Evolutionary conservation across 1,140 invertebrate genomes (phyloP).

Genomic region (Odontomachus brunneus): DNA sequence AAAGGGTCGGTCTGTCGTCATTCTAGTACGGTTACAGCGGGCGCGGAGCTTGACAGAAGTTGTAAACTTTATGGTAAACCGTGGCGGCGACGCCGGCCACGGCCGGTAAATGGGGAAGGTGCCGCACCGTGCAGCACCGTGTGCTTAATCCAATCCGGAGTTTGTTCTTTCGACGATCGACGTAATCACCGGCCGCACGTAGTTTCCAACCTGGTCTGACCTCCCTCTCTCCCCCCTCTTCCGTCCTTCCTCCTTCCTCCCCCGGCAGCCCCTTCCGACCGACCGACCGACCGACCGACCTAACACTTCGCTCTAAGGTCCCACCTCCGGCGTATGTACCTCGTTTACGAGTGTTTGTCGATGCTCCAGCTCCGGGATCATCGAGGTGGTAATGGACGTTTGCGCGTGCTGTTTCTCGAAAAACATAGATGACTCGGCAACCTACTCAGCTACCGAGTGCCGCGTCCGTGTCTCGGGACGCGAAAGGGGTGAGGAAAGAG

Average conservation of each 20-base stretch:
- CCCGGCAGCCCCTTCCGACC: slow-evolving; percentile 27
- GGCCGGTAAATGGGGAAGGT: slow-evolving; percentile 78
- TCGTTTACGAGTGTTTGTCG: slow-evolving; percentile 73
- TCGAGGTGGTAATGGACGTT: slow-evolving; percentile 55
- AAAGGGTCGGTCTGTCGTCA: slow-evolving; percentile 76
- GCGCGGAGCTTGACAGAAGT: slow-evolving; percentile 77
- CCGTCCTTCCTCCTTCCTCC: not conserved
- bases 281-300: slow-evolving; percentile 53
- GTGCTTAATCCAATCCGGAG: slow-evolving; percentile 82
- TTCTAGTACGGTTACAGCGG: slow-evolving; percentile 74
- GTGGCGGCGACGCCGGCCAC: slow-evolving; percentile 75
- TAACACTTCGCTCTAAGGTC: slow-evolving; percentile 74
- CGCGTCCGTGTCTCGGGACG: not conserved
- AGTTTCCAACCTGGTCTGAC: slow-evolving; percentile 75
- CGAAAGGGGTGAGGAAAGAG: not conserved
- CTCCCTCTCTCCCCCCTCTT: slow-evolving; percentile 34
- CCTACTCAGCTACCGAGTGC: not conserved
- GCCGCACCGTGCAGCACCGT: slow-evolving; percentile 66
- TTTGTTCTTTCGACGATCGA: slow-evolving; percentile 83
- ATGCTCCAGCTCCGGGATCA: slow-evolving; percentile 56
- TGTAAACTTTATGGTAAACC: slow-evolving; percentile 83
- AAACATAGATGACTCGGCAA: slow-evolving; percentile 4
- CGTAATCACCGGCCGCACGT: slow-evolving; percentile 80
- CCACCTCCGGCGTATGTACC: slow-evolving; percentile 69
- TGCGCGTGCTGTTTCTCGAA: not conserved